phyloP scores from a whole-genome alignment of 2,888 invertebrate species.

The Andrena minutula region DNA sequence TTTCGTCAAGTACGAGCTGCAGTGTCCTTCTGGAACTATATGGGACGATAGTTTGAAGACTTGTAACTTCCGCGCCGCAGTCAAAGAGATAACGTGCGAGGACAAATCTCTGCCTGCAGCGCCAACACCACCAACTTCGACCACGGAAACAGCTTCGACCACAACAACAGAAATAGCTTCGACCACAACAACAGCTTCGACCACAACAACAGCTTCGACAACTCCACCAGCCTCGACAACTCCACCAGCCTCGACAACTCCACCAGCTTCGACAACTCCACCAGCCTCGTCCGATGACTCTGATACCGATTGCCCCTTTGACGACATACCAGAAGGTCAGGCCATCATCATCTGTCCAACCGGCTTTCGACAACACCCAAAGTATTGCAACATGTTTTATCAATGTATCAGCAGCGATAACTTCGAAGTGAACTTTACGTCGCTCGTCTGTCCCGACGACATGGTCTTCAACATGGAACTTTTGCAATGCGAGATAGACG shows the following conservation, averaged over 20 bases:
- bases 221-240: too few relatives aligned
- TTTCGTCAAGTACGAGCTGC: conserved; percentile 89
- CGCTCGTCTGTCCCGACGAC: conserved; percentile 91
- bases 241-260: background rate
- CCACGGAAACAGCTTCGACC: background rate
- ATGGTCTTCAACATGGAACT: conserved; percentile 90
- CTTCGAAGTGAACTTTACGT: conserved; percentile 89
- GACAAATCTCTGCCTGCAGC: background rate
- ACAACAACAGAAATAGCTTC: too few relatives aligned
- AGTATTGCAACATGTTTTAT: conserved; percentile 91
- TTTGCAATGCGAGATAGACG: conserved; percentile 87
- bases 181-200: background rate
- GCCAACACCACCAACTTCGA: background rate
- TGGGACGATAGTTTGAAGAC: conserved; percentile 89
- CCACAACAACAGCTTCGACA: background rate
- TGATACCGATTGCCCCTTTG: conserved; percentile 35
- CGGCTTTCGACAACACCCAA: conserved; percentile 87
- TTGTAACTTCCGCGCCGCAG: conserved; percentile 86
- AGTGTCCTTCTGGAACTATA: conserved; percentile 90
- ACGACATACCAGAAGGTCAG: conserved; percentile 88
- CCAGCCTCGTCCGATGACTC: conserved; percentile 3
- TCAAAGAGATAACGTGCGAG: conserved; percentile 7
- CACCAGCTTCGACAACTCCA: background rate
- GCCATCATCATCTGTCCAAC: conserved; percentile 92
- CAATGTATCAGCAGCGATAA: conserved; percentile 90